Evolutionary conservation across 2,888 invertebrate genomes (phyloP).

Genomic region (Cephalotes varians): DNA sequence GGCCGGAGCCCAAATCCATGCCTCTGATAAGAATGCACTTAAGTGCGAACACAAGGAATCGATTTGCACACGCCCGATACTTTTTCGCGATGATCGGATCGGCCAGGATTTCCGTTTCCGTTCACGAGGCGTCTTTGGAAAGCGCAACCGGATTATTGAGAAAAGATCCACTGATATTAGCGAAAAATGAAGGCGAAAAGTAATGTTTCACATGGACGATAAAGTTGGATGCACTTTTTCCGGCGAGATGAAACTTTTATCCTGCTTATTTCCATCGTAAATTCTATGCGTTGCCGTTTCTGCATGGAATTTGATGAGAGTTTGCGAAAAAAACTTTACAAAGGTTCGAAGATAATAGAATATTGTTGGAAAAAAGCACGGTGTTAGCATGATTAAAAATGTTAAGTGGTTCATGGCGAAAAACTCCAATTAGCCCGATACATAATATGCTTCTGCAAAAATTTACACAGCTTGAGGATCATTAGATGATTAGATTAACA

Average conservation of each 20-base stretch:
- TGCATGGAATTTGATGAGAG: constrained; percentile 27
- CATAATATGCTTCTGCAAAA: neutral
- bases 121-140: neutral
- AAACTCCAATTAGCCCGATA: constrained; percentile 7
- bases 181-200: constrained; percentile 58
- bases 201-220: constrained; percentile 14
- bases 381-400: constrained; percentile 34
- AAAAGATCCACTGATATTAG: constrained; percentile 34
- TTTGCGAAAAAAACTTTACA: constrained; percentile 27
- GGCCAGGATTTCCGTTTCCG: constrained; percentile 54
- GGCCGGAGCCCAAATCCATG: constrained; percentile 71
- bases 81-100: constrained; percentile 43
- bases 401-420: neutral
- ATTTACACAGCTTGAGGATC: neutral
- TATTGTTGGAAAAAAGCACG: neutral
- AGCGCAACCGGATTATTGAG: constrained; percentile 52
- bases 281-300: constrained; percentile 29
- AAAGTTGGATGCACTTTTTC: constrained; percentile 57
- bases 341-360: constrained; percentile 5
- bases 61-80: constrained; percentile 72
- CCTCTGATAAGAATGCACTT: constrained; percentile 74
- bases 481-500: constrained; percentile 4
- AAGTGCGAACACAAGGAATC: constrained; percentile 77
- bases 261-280: constrained; percentile 44
- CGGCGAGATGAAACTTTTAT: constrained; percentile 47